Conservation (phyloP, 2,113 vertebrate genomes). For the Electrona antarctica region DNA sequence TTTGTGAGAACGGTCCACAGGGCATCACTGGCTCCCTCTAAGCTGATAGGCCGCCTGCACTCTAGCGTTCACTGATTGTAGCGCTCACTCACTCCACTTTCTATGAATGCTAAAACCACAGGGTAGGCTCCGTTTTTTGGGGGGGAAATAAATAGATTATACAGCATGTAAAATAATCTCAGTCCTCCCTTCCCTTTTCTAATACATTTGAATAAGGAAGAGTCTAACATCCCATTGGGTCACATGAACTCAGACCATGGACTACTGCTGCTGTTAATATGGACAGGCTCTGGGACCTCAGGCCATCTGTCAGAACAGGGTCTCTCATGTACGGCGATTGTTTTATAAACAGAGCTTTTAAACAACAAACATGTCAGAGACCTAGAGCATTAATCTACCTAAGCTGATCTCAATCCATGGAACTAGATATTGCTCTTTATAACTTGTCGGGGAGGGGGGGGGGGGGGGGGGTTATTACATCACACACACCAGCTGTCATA, state of each 20-base stretch:
- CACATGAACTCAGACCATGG: constrained; percentile 56
- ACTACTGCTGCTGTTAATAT: constrained; percentile 59
- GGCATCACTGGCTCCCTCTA: constrained; percentile 67
- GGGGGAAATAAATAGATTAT: constrained; percentile 59
- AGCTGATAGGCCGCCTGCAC: constrained; percentile 75
- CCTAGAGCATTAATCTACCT: constrained; percentile 78
- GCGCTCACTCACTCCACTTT: constrained; percentile 67
- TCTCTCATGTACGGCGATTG: constrained; percentile 67
- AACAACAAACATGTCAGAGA: constrained; percentile 79
- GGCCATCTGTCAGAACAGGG: constrained; percentile 76
- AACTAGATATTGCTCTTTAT: constrained; percentile 81
- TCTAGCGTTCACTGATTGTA: constrained; percentile 72
- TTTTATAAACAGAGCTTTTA: constrained; percentile 81
- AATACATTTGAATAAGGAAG: constrained; percentile 70
- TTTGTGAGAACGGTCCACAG: constrained; percentile 71
- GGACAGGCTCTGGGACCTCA: constrained; percentile 54
- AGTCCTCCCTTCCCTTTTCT: constrained; percentile 60
- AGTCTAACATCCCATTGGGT: constrained; percentile 74
- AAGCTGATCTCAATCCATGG: constrained; percentile 76
- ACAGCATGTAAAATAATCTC: constrained; percentile 73
- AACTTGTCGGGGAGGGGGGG: constrained; percentile 63
- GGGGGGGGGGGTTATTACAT: constrained; percentile 69
- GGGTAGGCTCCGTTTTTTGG: constrained; percentile 63
- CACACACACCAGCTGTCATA: constrained; percentile 75
- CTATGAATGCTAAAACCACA: constrained; percentile 69